A percentile compares a stretch with the other conserved stretches of the same genome.
Conservation (phyloP, 2,113 vertebrate genomes). For the Micromys minutus region DNA sequence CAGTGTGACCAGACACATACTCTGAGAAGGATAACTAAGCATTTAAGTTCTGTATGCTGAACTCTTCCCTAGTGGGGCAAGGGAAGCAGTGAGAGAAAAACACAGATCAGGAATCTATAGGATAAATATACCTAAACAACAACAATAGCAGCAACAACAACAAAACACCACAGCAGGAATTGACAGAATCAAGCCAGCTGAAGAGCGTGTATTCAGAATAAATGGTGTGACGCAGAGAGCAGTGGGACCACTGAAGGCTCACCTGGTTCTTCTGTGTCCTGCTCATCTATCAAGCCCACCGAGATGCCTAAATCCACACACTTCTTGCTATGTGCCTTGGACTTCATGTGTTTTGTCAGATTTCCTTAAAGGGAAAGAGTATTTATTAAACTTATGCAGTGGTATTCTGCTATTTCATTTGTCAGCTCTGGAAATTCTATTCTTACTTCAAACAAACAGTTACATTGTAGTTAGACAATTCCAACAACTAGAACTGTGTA, state of each 20-base stretch:
- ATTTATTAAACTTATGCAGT: slow-evolving; percentile 67
- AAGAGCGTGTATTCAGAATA: slow-evolving; percentile 20
- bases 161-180: slow-evolving; percentile 26
- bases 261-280: slow-evolving; percentile 97
- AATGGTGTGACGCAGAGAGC: not conserved
- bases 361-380: slow-evolving; percentile 90
- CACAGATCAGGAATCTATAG: not conserved
- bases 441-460: slow-evolving; percentile 56
- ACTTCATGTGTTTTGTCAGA: slow-evolving; percentile 99
- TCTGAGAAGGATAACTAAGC: not conserved
- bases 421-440: slow-evolving; percentile 63
- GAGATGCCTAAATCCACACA: slow-evolving; percentile 98
- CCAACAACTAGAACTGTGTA: not conserved
- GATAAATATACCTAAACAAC: not conserved
- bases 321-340: slow-evolving; percentile 99
- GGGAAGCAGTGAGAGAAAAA: not conserved
- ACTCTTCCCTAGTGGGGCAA: not conserved
- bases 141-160: no score
- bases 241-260: slow-evolving; percentile 80
- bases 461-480: not conserved
- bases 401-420: slow-evolving; percentile 51
- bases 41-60: not conserved
- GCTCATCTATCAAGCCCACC: slow-evolving; percentile 92
- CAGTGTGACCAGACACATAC: not conserved
- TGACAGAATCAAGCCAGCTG: not conserved